Evolutionary conservation across 1,140 invertebrate genomes (phyloP).

Genomic region (Oncopodura yosiiana): DNA sequence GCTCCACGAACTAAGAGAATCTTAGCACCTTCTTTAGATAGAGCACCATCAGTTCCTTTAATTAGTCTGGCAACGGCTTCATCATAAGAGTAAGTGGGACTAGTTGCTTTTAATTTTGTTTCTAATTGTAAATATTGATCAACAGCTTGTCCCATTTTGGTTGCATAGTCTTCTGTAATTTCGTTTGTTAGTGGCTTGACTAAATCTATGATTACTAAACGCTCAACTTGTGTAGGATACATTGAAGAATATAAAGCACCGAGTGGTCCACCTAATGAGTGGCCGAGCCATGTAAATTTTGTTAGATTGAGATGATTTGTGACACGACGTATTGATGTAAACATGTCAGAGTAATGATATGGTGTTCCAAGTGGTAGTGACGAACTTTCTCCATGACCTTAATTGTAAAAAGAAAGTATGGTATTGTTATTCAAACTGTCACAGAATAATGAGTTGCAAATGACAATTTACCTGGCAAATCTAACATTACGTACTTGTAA

Average conservation of each 20-base stretch:
- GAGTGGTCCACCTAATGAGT: constrained; percentile 25
- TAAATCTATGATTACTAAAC: constrained; percentile 22
- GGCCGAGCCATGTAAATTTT: constrained; percentile 28
- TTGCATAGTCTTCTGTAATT: neutral
- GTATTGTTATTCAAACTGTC: too few relatives aligned
- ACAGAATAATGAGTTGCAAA: too few relatives aligned
- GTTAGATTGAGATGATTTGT: constrained; percentile 21
- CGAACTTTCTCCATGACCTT: constrained; percentile 58
- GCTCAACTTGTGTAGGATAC: constrained; percentile 22
- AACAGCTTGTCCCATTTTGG: constrained; percentile 7
- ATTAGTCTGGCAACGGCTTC: constrained; percentile 19
- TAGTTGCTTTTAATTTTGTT: constrained; percentile 15
- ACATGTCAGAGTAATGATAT: constrained; percentile 46
- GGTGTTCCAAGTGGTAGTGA: constrained; percentile 48
- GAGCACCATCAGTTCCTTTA: constrained; percentile 13
- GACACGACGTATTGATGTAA: constrained; percentile 19
- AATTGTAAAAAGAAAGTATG: too few relatives aligned
- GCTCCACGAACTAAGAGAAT: constrained; percentile 21
- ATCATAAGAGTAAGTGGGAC: constrained; percentile 20
- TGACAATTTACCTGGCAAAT: too few relatives aligned
- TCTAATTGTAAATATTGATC: constrained; percentile 14
- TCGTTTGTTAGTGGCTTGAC: constrained; percentile 20
- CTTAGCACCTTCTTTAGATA: constrained; percentile 22
- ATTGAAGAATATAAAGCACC: constrained; percentile 20
- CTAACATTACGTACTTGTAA: constrained; percentile 54